Base-by-base conservation (phyloP, 2,888 invertebrate genomes). In the Piscicola geometra region DNA sequence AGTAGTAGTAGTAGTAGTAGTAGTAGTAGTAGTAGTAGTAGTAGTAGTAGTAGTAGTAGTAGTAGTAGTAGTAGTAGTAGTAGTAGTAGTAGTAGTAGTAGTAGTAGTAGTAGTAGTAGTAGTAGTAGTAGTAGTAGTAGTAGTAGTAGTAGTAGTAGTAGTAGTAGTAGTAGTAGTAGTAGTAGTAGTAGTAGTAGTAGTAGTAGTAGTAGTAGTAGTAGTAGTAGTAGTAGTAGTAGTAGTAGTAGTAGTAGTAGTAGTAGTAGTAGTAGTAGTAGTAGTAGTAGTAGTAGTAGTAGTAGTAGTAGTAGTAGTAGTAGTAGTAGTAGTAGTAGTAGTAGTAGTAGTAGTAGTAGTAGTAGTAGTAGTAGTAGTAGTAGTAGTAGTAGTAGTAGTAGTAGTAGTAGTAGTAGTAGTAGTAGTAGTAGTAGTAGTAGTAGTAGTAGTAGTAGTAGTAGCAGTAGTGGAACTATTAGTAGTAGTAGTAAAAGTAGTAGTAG, bases 21-120 rank as follows among this genome's bases (percentile, higher is more conserved):
- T 70, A 70, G 70, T 70, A 72, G 72, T 72, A 72, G 72, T 72
- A 72, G 72, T 72, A 72, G 72, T 72, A 72, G 72, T 72, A 72
- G 72, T 72, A 72, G 72, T 67, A 69, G 72, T 72, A 69, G 72
- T 72, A 72, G 72, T 72, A 72, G 72, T 72, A 72, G 72, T 72
- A 72, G 60, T 25, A 70, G 0, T 18, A 70, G 67, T 28, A 67
- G 28, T 70, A 70, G 70, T 70, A 70, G 36, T 25, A 70, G 0
- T 18, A 70, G 67, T 28, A 67, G 28, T 70, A 70, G 70, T 70
- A 70, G 70, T 70, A 70, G 70, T 70, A 70, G 36, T 25, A 70
- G 0, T 18, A 70, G 67, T 28, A 67, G 28, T 70, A 70, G 70
- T 70, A 70, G 70, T 70, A 70, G 70, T 70, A 70, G 70, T 70